phyloP scores from a whole-genome alignment of 2,888 invertebrate genomes.

The Nomada flava region DNA sequence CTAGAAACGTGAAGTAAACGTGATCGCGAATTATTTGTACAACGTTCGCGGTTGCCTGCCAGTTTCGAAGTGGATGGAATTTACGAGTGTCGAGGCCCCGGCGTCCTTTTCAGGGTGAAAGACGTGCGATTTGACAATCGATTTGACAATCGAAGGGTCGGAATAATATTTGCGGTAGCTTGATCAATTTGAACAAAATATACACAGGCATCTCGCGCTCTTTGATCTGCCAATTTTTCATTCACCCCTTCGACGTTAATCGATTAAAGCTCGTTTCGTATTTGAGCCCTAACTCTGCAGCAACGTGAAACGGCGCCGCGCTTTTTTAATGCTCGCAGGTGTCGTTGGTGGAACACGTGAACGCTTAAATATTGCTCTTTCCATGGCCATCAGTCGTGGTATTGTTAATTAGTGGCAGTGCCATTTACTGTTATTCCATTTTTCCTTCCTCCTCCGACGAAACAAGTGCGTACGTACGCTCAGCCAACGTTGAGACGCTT shows the following conservation, averaged over 20 bases:
- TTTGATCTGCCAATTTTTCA: no score
- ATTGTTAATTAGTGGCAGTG: constrained; percentile 66
- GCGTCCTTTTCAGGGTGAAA: neutral
- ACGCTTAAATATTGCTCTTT: constrained; percentile 64
- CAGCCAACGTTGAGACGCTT: constrained; percentile 1
- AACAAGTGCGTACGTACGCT: neutral
- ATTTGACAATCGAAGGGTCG: no score
- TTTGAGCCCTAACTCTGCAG: constrained; percentile 42
- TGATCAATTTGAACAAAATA: no score
- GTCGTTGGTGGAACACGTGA: constrained; percentile 15
- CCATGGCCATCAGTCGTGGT: constrained; percentile 40
- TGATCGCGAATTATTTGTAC: constrained; percentile 44
- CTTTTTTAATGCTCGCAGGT: constrained; percentile 9
- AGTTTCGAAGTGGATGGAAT: constrained; percentile 30
- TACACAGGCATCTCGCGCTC: no score
- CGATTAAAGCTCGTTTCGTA: no score
- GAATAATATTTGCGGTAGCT: no score
- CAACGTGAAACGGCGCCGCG: constrained; percentile 18
- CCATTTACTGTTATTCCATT: constrained; percentile 46
- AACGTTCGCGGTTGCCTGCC: constrained; percentile 47
- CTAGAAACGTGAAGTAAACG: constrained; percentile 19
- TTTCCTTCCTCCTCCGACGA: constrained; percentile 17
- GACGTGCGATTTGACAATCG: no score
- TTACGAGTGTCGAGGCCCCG: constrained; percentile 48
- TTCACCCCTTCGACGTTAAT: no score